Evolutionary conservation across 2,888 invertebrate species (phyloP), one percentile per base, ranked within the genome.

Genomic region (Orchestes rusci): DNA sequence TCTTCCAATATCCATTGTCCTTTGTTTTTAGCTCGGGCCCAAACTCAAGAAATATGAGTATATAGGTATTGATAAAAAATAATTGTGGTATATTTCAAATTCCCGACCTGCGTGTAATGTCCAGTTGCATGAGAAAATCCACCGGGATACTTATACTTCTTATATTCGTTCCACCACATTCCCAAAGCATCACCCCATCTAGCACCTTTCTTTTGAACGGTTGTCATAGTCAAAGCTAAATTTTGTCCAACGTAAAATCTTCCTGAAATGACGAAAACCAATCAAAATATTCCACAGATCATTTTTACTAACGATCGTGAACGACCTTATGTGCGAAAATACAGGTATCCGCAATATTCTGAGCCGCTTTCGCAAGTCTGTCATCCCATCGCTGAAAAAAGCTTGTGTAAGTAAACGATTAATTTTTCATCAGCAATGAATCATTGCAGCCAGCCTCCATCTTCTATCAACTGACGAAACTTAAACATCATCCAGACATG

Each of bases 151-250:
- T 75, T 75, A 61, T 74, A 80, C 53, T 75, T 70, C 53, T 76
- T 73, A 43, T 84, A 82, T 71, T 86, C 86, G 58, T 80, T 79
- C 67, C 83, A 86, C 86, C 86, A 86, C 40, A 75, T 77, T 53
- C 76, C 73, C 57, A 86, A 82, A 61, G 82, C 81, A 40, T 76
- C 77, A 54, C 74, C 71, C 71, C 84, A 85, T 61, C 83, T 79
- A 3, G 37, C 42, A 1, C 38, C 46, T 19, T 16, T 20, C 1
- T 8, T 13, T 31, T 16, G 18, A 27, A 2, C 10, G 1, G 36
- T n/a, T 15, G 3, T n/a, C 3, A 4, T 18, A 2, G 7, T 17
- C 18, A 30, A 12, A 12, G 34, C 34, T 3, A 45, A 37, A 13
- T 46, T 46, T 38, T 46, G 46, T 37, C 46, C 46, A 3, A 46